Base-by-base conservation (phyloP, 1,140 invertebrate genomes). In the Philopotamus ludificatus region DNA sequence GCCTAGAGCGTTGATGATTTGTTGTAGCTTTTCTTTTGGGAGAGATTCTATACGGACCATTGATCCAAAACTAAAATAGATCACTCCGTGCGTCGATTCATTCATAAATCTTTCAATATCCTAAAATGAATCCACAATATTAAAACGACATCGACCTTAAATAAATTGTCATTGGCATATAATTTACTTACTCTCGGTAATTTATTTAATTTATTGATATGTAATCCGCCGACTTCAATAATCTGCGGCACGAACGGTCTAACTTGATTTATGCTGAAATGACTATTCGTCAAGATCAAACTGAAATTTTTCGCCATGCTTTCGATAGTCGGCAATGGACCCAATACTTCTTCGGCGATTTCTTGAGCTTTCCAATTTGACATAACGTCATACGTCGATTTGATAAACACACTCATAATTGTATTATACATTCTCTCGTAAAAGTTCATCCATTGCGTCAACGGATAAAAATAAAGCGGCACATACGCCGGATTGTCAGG, bases 31-130 rank as follows among this genome's bases (percentile, higher is more conserved):
- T 1, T 80, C 73, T 1, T 66, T 67, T 0, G 82, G 81, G 20
- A 86, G 74, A 1, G 82, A 78, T 54, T 79, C 76, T 25, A 83
- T 82, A 57, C 83, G 78, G 0, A 86, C 77, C 75, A 85, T 86
- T 0, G 87, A 85, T 0, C 88, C 88, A 67, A 89, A 80, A 39
- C 84, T 86, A 74, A 89, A 89, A 67, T 87, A 87, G 28, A 90
- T 84, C 1, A 86, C 83, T 1, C 87, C 87, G 41, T 85, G 73
- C 10, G 74, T 71, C 0, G 85, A 81, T 25, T 79, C 76, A 59
- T 85, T 82, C 12, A 89, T 70, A 67, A 87, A 84, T 22, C 76
- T 72, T 70, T 86, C 78, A 55, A 87, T 71, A 59, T 86, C 81
- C 79, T 83, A 61, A 22, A 60, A 47, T 8, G n/a, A 8, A 8